These are phyloP conservation scores for Triplophysa yarkandensis DNA, from an alignment of 2,797 vertebrate species.

Conservation along the genomic window DNA sequence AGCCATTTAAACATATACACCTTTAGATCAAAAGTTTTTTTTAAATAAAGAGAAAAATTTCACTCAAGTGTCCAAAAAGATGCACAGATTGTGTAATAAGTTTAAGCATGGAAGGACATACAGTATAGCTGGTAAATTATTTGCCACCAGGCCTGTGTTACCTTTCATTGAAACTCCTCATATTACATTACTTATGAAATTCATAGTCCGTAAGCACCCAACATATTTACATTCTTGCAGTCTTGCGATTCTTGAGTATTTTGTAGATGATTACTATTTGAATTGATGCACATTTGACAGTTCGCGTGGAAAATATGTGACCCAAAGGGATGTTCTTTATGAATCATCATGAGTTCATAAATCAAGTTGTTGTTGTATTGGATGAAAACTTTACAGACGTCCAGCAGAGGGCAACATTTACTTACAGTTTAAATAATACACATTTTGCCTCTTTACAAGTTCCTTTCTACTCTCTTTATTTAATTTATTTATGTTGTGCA, in stretches of 20 bases:
- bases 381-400: not conserved
- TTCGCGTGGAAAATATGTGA: constrained; percentile 1
- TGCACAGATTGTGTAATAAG: no score
- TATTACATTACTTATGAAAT: not conserved
- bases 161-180: not conserved
- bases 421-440: not conserved
- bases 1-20: no score
- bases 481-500: not conserved
- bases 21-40: no score
- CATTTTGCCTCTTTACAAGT: not conserved
- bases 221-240: constrained; percentile 2
- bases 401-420: constrained; percentile 15
- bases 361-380: not conserved
- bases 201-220: not conserved
- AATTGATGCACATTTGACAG: not conserved
- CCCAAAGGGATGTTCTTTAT: not conserved
- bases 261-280: not conserved
- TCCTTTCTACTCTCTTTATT: not conserved
- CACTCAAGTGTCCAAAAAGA: no score
- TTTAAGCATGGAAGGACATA: no score
- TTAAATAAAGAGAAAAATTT: no score
- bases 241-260: not conserved
- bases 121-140: not conserved
- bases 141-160: not conserved
- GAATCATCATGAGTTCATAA: not conserved